Conservation (phyloP, 2,888 invertebrate genomes). For the Bellardia bayeri region DNA sequence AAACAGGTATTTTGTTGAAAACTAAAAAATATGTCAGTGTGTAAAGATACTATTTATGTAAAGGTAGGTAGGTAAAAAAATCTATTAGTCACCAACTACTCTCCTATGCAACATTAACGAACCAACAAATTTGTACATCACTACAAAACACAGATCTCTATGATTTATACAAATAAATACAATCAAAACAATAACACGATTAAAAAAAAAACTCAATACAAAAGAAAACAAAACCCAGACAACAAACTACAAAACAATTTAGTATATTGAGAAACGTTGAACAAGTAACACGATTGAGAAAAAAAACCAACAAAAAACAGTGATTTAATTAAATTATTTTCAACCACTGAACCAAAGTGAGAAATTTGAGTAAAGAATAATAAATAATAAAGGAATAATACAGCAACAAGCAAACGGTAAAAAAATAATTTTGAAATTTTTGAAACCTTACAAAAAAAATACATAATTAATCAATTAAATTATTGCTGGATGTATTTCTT, state of each 20-base stretch:
- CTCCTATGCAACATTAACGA: neutral
- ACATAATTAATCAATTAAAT: constrained; percentile 1
- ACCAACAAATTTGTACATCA: constrained; percentile 25
- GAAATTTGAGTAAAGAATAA: neutral
- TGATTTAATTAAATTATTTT: constrained; percentile 28
- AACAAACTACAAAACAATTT: constrained; percentile 71
- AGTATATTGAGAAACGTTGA: constrained; percentile 78
- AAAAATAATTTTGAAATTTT: neutral
- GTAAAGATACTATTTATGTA: neutral
- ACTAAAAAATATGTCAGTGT: neutral
- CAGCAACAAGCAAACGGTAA: constrained; percentile 14
- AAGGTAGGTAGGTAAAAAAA: neutral
- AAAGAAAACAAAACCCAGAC: constrained; percentile 44
- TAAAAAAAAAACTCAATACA: constrained; percentile 30
- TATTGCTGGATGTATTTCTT: neutral
- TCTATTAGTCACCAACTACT: neutral
- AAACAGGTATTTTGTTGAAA: neutral
- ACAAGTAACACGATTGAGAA: constrained; percentile 74
- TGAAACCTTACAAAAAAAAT: neutral
- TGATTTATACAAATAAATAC: constrained; percentile 5
- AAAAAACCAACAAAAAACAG: constrained; percentile 48
- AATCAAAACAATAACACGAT: constrained; percentile 24
- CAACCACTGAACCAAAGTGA: neutral
- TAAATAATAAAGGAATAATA: neutral
- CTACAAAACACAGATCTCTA: constrained; percentile 27